A percentile compares a stretch with the other conserved stretches of the same genome.
phyloP scores from a whole-genome alignment of 2,888 invertebrate species.

The Drosophila affinis region DNA sequence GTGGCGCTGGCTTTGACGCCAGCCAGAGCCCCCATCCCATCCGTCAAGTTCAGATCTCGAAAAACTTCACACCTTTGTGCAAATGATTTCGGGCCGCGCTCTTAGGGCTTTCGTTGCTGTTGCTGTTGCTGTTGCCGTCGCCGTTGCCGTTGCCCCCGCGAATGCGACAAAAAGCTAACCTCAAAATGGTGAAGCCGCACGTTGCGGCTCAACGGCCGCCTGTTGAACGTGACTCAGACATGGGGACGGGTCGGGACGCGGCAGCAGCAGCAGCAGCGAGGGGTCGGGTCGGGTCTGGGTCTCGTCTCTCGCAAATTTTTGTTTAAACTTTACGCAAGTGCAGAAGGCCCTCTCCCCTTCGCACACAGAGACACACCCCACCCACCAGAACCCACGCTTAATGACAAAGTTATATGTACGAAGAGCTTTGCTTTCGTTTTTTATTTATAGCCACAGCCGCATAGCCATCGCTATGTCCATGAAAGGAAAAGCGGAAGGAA shows the following conservation, averaged over 20 bases:
- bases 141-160: slow-evolving; percentile 13
- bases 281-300: not conserved
- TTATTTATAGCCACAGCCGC: slow-evolving; percentile 1
- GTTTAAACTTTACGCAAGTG: slow-evolving; percentile 61
- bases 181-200: slow-evolving; percentile 48
- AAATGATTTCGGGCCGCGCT: slow-evolving; percentile 63
- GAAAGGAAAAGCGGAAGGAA: not conserved
- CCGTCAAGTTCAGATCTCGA: slow-evolving; percentile 68
- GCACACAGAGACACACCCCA: not conserved
- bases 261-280: not conserved
- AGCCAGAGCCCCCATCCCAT: slow-evolving; percentile 39
- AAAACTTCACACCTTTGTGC: slow-evolving; percentile 68
- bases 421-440: slow-evolving; percentile 37
- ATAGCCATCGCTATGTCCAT: too few relatives aligned
- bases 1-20: slow-evolving; percentile 17
- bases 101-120: slow-evolving; percentile 37
- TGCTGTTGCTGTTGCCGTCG: slow-evolving; percentile 37
- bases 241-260: not conserved
- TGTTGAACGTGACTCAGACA: slow-evolving; percentile 70
- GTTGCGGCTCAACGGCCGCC: slow-evolving; percentile 30
- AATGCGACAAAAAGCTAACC: slow-evolving; percentile 69
- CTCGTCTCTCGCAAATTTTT: slow-evolving; percentile 1
- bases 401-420: slow-evolving; percentile 61
- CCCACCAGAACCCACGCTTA: slow-evolving; percentile 29
- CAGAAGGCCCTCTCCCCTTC: slow-evolving; percentile 21